Percentiles rank a stretch among this genome's conserved stretches.
Conservation (phyloP, 2,888 invertebrate genomes). For the Parnassius orleans region DNA sequence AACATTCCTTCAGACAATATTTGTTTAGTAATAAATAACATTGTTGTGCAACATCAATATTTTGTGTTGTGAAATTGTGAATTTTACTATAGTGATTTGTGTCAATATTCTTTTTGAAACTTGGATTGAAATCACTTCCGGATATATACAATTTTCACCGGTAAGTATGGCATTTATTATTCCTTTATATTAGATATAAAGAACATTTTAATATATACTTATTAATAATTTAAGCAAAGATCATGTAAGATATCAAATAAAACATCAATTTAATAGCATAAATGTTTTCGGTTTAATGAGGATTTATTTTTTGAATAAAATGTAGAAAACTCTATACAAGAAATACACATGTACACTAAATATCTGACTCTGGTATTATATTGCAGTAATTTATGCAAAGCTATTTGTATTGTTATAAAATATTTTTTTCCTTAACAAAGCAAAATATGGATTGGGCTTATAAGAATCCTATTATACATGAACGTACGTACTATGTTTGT, state of each 20-base stretch:
- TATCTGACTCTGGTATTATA: no score
- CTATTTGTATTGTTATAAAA: no score
- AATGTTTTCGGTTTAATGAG: no score
- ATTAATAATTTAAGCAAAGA: background rate
- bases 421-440: no score
- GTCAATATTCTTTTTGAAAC: slow-evolving; percentile 26
- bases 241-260: background rate
- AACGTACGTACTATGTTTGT: no score
- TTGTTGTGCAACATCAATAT: slow-evolving; percentile 44
- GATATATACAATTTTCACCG: slow-evolving; percentile 6
- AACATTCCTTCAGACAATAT: slow-evolving; percentile 39
- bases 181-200: background rate
- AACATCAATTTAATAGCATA: no score
- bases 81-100: slow-evolving; percentile 41
- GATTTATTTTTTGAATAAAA: no score
- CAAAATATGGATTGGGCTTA: no score
- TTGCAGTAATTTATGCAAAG: no score
- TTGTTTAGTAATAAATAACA: slow-evolving; percentile 28
- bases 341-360: no score
- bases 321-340: no score
- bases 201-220: background rate
- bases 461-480: no score
- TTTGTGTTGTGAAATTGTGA: slow-evolving; percentile 40
- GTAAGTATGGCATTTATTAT: slow-evolving; percentile 13
- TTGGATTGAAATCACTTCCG: slow-evolving; percentile 21